Percentiles rank a stretch among this genome's conserved stretches.
Conservation (phyloP, 2,113 vertebrate genomes). For the Burhinus oedicnemus region DNA sequence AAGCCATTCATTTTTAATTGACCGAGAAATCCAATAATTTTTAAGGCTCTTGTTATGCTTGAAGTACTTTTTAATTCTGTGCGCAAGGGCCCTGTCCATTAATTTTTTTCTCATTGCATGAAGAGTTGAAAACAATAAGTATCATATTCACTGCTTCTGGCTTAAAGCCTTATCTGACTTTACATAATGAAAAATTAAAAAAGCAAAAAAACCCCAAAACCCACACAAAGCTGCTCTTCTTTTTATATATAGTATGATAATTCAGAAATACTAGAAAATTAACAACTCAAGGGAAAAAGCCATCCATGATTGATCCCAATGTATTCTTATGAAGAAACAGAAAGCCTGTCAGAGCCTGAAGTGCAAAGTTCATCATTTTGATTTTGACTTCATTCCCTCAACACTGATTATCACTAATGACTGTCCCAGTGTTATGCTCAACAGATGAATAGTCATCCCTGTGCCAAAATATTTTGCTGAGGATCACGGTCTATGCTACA, state of each 20-base stretch:
- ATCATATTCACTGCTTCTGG: background rate
- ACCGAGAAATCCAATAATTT: background rate
- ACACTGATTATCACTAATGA: background rate
- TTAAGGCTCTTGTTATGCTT: background rate
- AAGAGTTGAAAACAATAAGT: background rate
- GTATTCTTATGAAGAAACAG: conserved; percentile 28
- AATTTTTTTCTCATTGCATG: background rate
- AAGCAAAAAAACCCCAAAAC: background rate
- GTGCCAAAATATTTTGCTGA: background rate
- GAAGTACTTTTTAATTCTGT: background rate
- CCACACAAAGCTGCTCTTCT: conserved; percentile 4
- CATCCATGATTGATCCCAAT: background rate
- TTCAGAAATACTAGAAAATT: conserved; percentile 49
- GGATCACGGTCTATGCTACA: background rate
- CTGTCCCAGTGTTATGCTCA: background rate
- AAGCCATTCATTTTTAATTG: background rate
- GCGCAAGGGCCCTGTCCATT: background rate
- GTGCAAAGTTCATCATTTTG: conserved; percentile 42
- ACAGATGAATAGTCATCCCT: background rate
- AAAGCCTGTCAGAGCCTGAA: conserved; percentile 10
- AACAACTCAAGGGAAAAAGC: background rate
- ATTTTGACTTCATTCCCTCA: background rate
- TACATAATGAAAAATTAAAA: background rate
- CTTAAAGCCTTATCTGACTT: background rate
- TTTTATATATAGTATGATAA: background rate